phyloP scores from a whole-genome alignment of 2,888 invertebrate genomes.

The Callinectes sapidus region DNA sequence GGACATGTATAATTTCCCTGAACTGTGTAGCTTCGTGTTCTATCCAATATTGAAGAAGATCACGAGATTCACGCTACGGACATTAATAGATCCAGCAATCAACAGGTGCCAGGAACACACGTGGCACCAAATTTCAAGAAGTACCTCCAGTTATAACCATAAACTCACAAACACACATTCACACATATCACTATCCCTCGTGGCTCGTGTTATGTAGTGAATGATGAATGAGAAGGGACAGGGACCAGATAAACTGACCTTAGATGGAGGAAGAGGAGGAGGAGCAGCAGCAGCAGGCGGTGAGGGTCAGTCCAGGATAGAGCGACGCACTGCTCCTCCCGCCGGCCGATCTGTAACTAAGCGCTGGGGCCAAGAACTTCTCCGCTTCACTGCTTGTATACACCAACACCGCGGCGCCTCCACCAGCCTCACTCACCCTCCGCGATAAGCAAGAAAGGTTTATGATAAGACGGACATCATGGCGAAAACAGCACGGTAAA shows the following conservation, averaged over 20 bases:
- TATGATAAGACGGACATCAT: background rate
- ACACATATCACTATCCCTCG: too few relatives aligned
- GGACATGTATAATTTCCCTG: too few relatives aligned
- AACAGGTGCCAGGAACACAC: too few relatives aligned
- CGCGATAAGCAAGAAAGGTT: background rate
- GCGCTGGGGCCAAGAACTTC: background rate
- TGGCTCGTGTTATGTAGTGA: too few relatives aligned
- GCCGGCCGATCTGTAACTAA: background rate
- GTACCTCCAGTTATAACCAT: too few relatives aligned
- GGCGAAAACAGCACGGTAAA: background rate
- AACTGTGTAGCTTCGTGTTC: too few relatives aligned
- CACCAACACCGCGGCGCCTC: background rate
- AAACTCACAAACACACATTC: too few relatives aligned
- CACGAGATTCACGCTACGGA: too few relatives aligned
- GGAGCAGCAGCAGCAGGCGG: background rate
- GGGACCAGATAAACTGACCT: background rate
- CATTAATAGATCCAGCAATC: too few relatives aligned
- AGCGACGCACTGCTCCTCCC: background rate
- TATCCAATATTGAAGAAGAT: too few relatives aligned
- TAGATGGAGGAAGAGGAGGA: too few relatives aligned
- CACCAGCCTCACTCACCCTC: background rate
- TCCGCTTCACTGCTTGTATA: background rate
- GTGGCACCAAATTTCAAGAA: too few relatives aligned
- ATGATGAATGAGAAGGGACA: background rate
- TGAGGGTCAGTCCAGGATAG: background rate